Conservation (phyloP, 2,113 vertebrate species). For the Ornithorhynchus anatinus region DNA sequence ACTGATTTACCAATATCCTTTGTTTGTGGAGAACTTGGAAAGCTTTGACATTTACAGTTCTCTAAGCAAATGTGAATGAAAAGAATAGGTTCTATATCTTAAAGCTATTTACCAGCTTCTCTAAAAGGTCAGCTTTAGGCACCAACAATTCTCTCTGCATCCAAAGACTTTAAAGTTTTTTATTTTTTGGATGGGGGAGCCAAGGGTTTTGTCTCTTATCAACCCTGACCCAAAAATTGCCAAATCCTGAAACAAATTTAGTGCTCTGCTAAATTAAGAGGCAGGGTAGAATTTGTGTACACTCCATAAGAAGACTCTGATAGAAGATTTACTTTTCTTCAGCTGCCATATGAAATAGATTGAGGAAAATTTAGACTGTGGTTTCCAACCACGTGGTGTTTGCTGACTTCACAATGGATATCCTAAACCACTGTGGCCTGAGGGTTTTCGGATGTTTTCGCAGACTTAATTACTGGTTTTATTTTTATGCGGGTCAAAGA, state of each 20-base stretch:
- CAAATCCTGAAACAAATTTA: background rate
- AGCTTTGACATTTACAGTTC: slow-evolving; percentile 57
- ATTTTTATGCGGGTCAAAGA: background rate
- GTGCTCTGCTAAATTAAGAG: slow-evolving; percentile 4
- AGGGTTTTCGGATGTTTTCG: slow-evolving; percentile 30
- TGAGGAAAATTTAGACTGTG: background rate
- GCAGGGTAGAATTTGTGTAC: slow-evolving; percentile 35
- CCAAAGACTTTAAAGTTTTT: background rate
- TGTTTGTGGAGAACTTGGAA: slow-evolving; percentile 53
- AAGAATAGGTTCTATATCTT: slow-evolving; percentile 49
- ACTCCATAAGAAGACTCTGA: slow-evolving; percentile 28
- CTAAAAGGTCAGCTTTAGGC: background rate
- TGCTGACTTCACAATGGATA: background rate
- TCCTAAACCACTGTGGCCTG: slow-evolving; percentile 1
- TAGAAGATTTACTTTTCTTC: slow-evolving; percentile 1
- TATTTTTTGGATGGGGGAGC: background rate
- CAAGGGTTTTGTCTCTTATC: too few species aligned
- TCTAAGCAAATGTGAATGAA: slow-evolving; percentile 49
- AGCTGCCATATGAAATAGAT: background rate
- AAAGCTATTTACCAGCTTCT: slow-evolving; percentile 47
- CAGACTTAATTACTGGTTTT: slow-evolving; percentile 3
- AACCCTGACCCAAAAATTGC: background rate
- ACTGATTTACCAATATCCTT: slow-evolving; percentile 48
- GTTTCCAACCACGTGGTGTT: background rate
- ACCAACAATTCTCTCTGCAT: background rate